Conservation (phyloP, 2,888 invertebrate genomes). For the Drosophila prostipennis region DNA sequence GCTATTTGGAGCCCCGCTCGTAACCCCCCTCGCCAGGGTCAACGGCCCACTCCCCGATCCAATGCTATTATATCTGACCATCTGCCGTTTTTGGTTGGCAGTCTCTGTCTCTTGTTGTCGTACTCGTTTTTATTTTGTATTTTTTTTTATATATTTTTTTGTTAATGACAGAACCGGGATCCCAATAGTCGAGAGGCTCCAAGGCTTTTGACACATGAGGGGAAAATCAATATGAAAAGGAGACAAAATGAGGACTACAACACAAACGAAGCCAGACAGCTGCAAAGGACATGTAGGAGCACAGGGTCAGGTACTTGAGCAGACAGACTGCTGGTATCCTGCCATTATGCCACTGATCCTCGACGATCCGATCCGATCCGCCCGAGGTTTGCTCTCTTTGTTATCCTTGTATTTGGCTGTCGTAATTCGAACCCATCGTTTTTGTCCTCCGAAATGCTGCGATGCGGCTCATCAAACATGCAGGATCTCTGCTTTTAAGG, state of each 20-base stretch:
- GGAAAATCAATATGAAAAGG: slow-evolving; percentile 60
- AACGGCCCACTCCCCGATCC: slow-evolving; percentile 62
- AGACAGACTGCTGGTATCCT: slow-evolving; percentile 26
- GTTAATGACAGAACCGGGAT: slow-evolving; percentile 34
- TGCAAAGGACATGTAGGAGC: slow-evolving; percentile 44
- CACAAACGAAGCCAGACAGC: slow-evolving; percentile 27
- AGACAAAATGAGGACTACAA: slow-evolving; percentile 21
- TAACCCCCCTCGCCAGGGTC: slow-evolving; percentile 55
- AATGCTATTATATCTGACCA: slow-evolving; percentile 69
- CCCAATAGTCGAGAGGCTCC: slow-evolving; percentile 45
- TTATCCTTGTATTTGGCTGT: not conserved
- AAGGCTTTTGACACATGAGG: slow-evolving; percentile 23
- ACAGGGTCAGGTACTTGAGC: slow-evolving; percentile 51
- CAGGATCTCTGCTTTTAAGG: slow-evolving; percentile 17
- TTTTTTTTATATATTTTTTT: slow-evolving; percentile 9
- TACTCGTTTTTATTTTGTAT: slow-evolving; percentile 10
- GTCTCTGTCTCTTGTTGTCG: slow-evolving; percentile 6
- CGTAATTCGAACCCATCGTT: slow-evolving; percentile 44
- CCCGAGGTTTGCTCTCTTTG: slow-evolving; percentile 17
- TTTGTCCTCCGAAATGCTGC: slow-evolving; percentile 4
- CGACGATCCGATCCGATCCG: slow-evolving; percentile 13
- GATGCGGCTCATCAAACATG: slow-evolving; percentile 16
- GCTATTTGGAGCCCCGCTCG: slow-evolving; percentile 1
- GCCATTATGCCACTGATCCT: slow-evolving; percentile 31
- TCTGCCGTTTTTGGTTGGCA: slow-evolving; percentile 56